These are phyloP conservation scores for Chloroceryle inda DNA, from an alignment of 2,797 vertebrate genomes.

Conservation along the genomic window DNA sequence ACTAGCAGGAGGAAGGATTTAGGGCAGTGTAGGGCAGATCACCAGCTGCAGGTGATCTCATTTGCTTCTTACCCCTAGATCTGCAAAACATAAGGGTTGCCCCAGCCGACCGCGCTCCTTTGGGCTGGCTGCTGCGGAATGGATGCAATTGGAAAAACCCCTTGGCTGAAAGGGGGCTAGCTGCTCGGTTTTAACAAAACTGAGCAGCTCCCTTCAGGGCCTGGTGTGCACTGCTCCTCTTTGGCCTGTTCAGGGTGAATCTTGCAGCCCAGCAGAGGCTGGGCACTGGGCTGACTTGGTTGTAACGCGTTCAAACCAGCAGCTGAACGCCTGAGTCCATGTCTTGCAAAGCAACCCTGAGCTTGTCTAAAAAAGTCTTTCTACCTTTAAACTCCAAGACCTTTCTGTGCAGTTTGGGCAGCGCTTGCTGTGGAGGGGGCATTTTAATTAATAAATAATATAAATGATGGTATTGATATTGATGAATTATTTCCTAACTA, in stretches of 20 bases:
- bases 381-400: neutral
- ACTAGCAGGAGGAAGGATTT: neutral
- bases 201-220: neutral
- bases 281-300: neutral
- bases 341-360: neutral
- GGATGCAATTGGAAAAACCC: neutral
- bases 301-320: neutral
- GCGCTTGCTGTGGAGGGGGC: neutral
- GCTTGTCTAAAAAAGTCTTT: neutral
- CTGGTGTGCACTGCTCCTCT: neutral
- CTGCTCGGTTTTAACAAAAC: neutral
- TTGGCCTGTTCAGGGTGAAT: neutral
- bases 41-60: neutral
- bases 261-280: neutral
- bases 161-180: neutral
- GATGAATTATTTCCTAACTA: neutral
- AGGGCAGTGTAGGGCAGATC: neutral
- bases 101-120: fast-evolving
- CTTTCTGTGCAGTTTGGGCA: neutral
- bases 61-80: neutral
- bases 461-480: too few species aligned
- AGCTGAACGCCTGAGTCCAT: fast-evolving
- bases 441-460: neutral
- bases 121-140: neutral
- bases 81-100: neutral